Base-by-base conservation (phyloP, 2,113 vertebrate genomes). In the Lamprologus lemairii region DNA sequence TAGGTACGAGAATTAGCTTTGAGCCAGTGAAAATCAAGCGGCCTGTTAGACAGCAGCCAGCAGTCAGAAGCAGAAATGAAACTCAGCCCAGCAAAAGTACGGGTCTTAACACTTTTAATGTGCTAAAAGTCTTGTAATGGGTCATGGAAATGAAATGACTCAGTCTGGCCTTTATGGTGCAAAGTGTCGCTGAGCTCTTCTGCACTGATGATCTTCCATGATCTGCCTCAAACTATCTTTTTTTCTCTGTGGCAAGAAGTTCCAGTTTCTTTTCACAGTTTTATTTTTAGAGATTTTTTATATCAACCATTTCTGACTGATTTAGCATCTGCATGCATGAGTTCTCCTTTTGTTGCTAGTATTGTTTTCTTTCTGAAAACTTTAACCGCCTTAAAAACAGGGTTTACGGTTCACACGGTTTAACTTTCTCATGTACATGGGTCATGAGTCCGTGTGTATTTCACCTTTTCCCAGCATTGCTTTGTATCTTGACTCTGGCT, bases 61-160 rank as follows among this genome's bases (percentile, higher is more conserved):
- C 21, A 35, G 71, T 5, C 53, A 35, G 37, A 85, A 79, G 85
- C 82, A 87, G 89, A 90, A 90, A 42, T 40, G 82, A 85, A 90
- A 90, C 85, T 35, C 7, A 17, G 53, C 21, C 23, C 28, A n/a
- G 17, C 40, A 17, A n/a, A 58, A 63, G 14, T 28, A 17, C 7
- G 5, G 4, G 3, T 23, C 35, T 45, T 40, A n/a, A 31, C 53
- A 7, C 14, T 45, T 19, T 65, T 37, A 37, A 65, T 65, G 60
- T 65, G 60, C 33, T 81, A 17, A 40, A 17, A 49, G 42, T 12
- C 7, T 28, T 31, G 9, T 5, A 19, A 31, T 12, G 1, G 42
- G 42, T 49, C 4, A 9, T 21, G 26, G 33, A 12, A 47, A 35
- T 19, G 0, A 10, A 42, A 26, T 49, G 80, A 49, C 42, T 49